phyloP scores from a whole-genome alignment of 2,888 invertebrate genomes.

The Sclerodermus sp. region DNA sequence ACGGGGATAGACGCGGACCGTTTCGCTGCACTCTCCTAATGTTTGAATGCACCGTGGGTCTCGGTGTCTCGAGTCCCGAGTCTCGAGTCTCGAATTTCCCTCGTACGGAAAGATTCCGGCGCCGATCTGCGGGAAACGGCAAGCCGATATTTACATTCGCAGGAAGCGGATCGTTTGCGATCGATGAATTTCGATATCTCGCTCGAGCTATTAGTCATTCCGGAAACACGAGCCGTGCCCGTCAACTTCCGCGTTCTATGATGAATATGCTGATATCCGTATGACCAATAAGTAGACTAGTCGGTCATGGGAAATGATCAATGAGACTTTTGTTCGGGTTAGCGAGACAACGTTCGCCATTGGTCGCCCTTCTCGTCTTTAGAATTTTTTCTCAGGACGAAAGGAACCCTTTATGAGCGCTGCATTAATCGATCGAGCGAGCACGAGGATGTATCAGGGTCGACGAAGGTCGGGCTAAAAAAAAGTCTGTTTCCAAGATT shows the following conservation, averaged over 20 bases:
- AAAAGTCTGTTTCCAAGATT: slow-evolving; percentile 50
- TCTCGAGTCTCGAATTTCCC: slow-evolving; percentile 12
- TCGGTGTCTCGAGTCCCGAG: slow-evolving; percentile 26
- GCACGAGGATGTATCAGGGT: slow-evolving; percentile 3
- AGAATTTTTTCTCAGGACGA: neutral
- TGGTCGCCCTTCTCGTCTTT: no score
- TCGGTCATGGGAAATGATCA: no score
- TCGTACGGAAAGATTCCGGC: slow-evolving; percentile 3
- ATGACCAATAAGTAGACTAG: no score
- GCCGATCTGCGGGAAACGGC: slow-evolving; percentile 8
- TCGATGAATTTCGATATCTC: slow-evolving; percentile 6
- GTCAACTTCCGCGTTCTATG: neutral
- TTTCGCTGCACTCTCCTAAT: slow-evolving; percentile 8
- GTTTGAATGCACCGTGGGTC: slow-evolving; percentile 27
- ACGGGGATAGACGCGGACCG: neutral
- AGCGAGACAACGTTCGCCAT: no score
- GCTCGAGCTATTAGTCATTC: slow-evolving; percentile 16
- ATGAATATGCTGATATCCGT: no score
- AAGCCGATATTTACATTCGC: slow-evolving; percentile 24
- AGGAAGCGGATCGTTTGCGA: slow-evolving; percentile 12
- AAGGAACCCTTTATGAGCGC: slow-evolving; percentile 22
- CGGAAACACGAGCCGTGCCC: slow-evolving; percentile 20
- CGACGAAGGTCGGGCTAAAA: slow-evolving; percentile 18
- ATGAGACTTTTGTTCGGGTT: no score
- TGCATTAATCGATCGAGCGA: slow-evolving; percentile 28